phyloP scores from a whole-genome alignment of 1,140 invertebrate genomes.

The Battus philenor region DNA sequence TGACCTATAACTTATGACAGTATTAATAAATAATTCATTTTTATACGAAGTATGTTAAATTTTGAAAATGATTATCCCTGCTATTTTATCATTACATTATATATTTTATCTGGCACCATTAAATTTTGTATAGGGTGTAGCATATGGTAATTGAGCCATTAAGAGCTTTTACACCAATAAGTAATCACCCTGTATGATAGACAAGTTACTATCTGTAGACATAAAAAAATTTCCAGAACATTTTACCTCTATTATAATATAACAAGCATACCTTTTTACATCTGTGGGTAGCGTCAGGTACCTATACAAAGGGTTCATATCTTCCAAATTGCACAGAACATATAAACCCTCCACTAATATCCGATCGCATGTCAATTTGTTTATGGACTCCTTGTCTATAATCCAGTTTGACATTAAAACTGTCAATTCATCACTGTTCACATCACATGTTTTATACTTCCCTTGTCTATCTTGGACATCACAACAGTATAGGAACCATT shows the following conservation, averaged over 20 bases:
- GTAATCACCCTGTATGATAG: no score
- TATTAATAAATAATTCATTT: no score
- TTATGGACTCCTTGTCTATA: constrained; percentile 22
- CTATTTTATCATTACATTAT: no score
- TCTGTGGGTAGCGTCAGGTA: constrained; percentile 52
- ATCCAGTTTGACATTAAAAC: constrained; percentile 20
- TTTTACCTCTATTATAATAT: background rate
- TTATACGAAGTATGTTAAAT: no score
- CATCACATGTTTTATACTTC: constrained; percentile 18
- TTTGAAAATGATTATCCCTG: no score
- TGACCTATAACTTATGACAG: no score
- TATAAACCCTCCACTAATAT: constrained; percentile 76
- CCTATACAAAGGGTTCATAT: constrained; percentile 70
- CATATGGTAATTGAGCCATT: no score
- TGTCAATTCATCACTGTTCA: constrained; percentile 23
- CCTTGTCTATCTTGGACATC: constrained; percentile 53
- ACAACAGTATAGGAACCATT: constrained; percentile 76
- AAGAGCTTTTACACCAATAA: no score
- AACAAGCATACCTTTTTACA: constrained; percentile 40
- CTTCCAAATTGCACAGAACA: constrained; percentile 77
- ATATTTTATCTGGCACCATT: no score
- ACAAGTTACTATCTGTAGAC: no score
- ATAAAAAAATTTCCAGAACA: no score
- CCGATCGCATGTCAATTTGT: constrained; percentile 35
- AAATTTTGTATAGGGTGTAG: no score